A percentile compares a stretch with the other conserved stretches of the same genome.
These are phyloP conservation scores for Hemitrygon akajei DNA, from an alignment of 2,797 vertebrate genomes.

Conservation along the genomic window DNA sequence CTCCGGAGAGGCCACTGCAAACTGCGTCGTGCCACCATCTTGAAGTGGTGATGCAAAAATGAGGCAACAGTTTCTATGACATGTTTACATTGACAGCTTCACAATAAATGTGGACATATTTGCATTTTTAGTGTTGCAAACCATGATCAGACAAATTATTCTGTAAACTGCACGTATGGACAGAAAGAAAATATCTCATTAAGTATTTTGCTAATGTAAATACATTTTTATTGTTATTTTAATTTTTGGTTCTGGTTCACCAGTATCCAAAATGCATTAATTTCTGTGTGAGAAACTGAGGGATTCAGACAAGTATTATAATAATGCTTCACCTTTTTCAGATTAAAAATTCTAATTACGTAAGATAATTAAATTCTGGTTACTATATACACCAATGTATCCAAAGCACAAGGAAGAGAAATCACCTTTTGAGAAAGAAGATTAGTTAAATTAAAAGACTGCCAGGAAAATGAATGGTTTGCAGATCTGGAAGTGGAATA, in stretches of 20 bases:
- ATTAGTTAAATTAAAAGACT: too few species aligned
- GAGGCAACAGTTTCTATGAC: neutral
- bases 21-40: too few species aligned
- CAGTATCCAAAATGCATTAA: neutral
- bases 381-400: neutral
- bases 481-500: too few species aligned
- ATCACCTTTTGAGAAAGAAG: neutral
- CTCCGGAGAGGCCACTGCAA: too few species aligned
- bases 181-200: neutral
- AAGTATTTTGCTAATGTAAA: neutral
- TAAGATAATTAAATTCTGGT: neutral
- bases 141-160: neutral
- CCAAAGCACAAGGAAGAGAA: neutral
- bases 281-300: neutral
- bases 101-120: neutral
- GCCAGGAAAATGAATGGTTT: too few species aligned
- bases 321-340: neutral
- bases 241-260: neutral
- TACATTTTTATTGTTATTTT: neutral
- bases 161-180: neutral
- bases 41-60: neutral
- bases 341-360: neutral
- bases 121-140: neutral
- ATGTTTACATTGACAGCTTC: neutral
- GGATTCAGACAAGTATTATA: neutral